Base-by-base conservation (phyloP, 2,113 vertebrate genomes). In the Tamias sibiricus region DNA sequence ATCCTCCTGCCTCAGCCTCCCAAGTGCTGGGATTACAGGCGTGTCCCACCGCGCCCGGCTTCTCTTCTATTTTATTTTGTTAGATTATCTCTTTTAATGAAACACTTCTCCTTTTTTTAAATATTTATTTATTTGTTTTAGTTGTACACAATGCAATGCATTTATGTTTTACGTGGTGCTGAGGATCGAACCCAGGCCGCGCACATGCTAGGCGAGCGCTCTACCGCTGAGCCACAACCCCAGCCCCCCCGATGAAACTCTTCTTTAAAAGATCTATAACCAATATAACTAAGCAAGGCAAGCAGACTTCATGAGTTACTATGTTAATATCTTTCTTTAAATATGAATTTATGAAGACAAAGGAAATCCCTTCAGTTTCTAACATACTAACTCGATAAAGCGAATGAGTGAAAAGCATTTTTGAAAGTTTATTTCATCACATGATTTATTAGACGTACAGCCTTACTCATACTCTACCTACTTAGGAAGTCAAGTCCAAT, bases 261-360 rank as follows among this genome's bases (percentile, higher is more conserved):
- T 76, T 68, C 44, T 71, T 8, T 84, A 62, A 76, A 90, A 82
- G 9, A 40, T 89, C 35, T 81, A 4, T 19, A 57, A 24, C 68
- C 57, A 82, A 44, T 71, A 82, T 59, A 79, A 86, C 44, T 62
- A 85, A 95, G 54, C 1, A 37, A 85, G 44, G 11, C 28, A 68
- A 64, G 28, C 6, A 92, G 35, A 35, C 54, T 68, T 9, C 24
- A 66, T n/a, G 1, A 11, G 16, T 82, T 74, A 66, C 82, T 7
- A 30, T 83, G n/a, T 69, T 66, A 77, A 75, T 89, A 66, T 49
- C 6, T 66, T 94, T 24, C 12, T 37, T 72, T 83, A 85, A 92
- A 93, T 82, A 69, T n/a, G 26, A 79, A 96, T 69, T 91, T 82
- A 30, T 30, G 71, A 82, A 90, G 26, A 68, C 2, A 80, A 79